Evolutionary conservation across 2,797 vertebrate genomes (phyloP), one percentile per base, ranked within the genome.

Genomic region (Nasua narica): DNA sequence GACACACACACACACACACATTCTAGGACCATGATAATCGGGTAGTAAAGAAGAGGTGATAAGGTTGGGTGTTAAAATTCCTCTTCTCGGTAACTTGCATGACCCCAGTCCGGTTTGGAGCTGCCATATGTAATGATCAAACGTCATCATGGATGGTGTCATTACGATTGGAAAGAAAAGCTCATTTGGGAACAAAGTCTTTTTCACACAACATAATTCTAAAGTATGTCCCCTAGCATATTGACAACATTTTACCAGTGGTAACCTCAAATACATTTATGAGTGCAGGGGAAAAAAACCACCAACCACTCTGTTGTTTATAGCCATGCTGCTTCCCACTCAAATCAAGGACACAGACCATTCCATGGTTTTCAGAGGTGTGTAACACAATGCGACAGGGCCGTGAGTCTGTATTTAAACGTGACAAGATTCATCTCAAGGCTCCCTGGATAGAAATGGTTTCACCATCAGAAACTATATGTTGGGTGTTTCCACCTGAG

Each of bases 341-440:
- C 88, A 92, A 86, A 77, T 69, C 76, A 92, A 95, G 56, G 81
- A 50, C 50, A 37, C 43, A 60, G 56, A 40, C 48, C 60, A n/a
- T 40, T 69, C 7, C 0, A 2, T 25, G 15, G 67, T n/a, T 46
- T 77, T 79, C 13, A 70, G 93, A 96, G 67, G 85, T 84, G n/a
- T 62, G 60, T 4, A 37, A 87, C n/a, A 54, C 60, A 92, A 81
- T 40, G 58, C 46, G 86, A 48, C 37, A 25, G 74, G 62, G 40
- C 78, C 14, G 0, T 77, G 89, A 95, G 77, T 77, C 46, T 52
- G 69, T 56, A 62, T 95, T 90, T 56, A 87, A 91, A 87, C 72
- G 74, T n/a, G 91, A 87, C 48, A 77, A 77, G 84, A 94, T 60
- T 52, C 37, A 94, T 93, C 91, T 84, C 70, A 35, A 67, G 54